phyloP scores from a whole-genome alignment of 2,113 vertebrate species.

The Stigmatopora argus region DNA sequence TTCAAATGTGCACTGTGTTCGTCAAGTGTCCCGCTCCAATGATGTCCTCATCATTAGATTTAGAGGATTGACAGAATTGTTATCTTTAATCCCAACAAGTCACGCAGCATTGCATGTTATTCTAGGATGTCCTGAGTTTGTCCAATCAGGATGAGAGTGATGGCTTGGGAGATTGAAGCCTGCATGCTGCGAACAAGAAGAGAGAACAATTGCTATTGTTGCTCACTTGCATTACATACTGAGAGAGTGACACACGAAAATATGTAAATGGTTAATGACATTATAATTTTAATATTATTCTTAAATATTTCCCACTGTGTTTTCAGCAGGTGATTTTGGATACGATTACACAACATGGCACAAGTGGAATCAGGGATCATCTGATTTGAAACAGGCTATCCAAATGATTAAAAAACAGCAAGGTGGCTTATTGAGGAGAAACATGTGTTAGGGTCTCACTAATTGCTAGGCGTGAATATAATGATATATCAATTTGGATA shows the following conservation, averaged over 20 bases:
- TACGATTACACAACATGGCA: background rate
- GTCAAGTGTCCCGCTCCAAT: background rate
- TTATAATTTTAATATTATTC: background rate
- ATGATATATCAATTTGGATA: no score
- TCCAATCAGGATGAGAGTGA: background rate
- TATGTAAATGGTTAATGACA: background rate
- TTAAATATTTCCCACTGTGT: background rate
- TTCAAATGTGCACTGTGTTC: background rate
- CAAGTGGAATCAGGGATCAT: background rate
- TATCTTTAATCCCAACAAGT: slow-evolving; percentile 6
- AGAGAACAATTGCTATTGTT: background rate
- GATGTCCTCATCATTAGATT: slow-evolving; percentile 1
- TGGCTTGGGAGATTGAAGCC: background rate
- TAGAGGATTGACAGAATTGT: slow-evolving; percentile 1
- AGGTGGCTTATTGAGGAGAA: no score
- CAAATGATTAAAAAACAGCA: background rate
- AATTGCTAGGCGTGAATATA: no score
- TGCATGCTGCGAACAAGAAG: background rate
- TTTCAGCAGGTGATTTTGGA: background rate
- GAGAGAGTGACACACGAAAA: background rate
- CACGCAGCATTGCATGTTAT: background rate
- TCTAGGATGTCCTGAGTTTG: background rate
- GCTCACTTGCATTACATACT: background rate
- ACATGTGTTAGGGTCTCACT: no score
- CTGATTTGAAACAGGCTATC: background rate